Conservation (phyloP, 2,797 vertebrate species). For the Notolabrus celidotus region DNA sequence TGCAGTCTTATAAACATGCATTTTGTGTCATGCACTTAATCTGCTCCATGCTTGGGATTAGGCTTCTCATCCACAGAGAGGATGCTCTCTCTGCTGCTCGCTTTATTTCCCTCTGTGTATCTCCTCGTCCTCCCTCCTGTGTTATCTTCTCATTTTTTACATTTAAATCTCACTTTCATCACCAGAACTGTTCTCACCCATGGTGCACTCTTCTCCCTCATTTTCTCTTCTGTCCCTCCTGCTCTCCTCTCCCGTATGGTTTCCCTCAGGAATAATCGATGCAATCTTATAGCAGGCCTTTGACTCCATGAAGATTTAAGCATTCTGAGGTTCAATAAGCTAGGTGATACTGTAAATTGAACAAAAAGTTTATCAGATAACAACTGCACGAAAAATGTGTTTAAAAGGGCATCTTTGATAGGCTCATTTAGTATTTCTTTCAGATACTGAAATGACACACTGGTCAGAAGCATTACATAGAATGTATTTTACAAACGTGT, state of each 20-base stretch:
- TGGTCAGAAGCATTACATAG: too few relatives aligned
- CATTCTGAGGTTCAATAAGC: slow-evolving; percentile 20
- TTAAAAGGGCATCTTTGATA: neutral
- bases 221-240: neutral
- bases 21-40: slow-evolving; percentile 71
- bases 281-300: slow-evolving; percentile 10
- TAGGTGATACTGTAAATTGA: neutral
- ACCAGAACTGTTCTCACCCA: slow-evolving; percentile 14
- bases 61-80: slow-evolving; percentile 41
- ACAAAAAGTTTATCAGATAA: neutral
- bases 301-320: slow-evolving; percentile 33
- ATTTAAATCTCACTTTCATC: slow-evolving; percentile 38
- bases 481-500: too few relatives aligned
- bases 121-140: neutral
- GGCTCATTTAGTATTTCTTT: neutral
- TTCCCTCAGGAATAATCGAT: slow-evolving; percentile 53
- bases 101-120: slow-evolving; percentile 5
- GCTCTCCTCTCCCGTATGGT: slow-evolving; percentile 19
- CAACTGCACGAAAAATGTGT: slow-evolving; percentile 13
- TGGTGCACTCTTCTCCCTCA: neutral
- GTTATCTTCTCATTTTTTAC: slow-evolving; percentile 12
- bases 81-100: slow-evolving; percentile 14
- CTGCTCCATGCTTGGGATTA: slow-evolving; percentile 68
- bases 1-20: slow-evolving; percentile 51
- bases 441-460: neutral